phyloP scores from a whole-genome alignment of 2,888 invertebrate species.

The Syrphus vitripennis region DNA sequence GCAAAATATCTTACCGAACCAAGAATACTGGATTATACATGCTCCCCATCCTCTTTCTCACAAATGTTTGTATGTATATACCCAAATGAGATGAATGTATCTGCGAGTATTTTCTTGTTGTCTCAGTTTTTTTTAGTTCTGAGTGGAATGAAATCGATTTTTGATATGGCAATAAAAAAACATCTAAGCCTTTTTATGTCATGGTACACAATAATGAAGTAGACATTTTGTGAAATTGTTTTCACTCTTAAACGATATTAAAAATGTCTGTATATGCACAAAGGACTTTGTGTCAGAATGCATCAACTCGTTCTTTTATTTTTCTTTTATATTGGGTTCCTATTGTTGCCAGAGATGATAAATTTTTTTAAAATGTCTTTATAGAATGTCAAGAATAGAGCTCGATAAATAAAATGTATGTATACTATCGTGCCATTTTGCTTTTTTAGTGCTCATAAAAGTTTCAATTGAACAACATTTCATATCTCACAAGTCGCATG shows the following conservation, averaged over 20 bases:
- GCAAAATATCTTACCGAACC: conserved; percentile 54
- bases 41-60: background rate
- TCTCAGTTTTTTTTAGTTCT: conserved; percentile 38
- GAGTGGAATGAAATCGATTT: conserved; percentile 55
- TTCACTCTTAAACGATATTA: conserved; percentile 38
- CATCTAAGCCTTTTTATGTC: conserved; percentile 46
- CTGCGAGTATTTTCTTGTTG: conserved; percentile 32
- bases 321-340: background rate
- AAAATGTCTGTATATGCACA: conserved; percentile 31
- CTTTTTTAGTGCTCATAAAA: too few relatives aligned
- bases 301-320: conserved; percentile 34
- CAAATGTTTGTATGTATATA: background rate
- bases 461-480: too few relatives aligned
- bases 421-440: too few relatives aligned
- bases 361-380: background rate
- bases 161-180: conserved; percentile 56
- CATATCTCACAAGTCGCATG: too few relatives aligned
- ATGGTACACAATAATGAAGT: conserved; percentile 43
- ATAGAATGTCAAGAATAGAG: background rate
- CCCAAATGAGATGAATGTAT: background rate
- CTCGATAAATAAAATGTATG: background rate
- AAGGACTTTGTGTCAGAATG: conserved; percentile 31
- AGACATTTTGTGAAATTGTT: conserved; percentile 42
- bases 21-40: conserved; percentile 41
- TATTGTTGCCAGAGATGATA: background rate